Percentiles rank a stretch among this genome's conserved stretches.
Evolutionary conservation across 2,113 vertebrate genomes (phyloP).

Genomic region (Indri indri): DNA sequence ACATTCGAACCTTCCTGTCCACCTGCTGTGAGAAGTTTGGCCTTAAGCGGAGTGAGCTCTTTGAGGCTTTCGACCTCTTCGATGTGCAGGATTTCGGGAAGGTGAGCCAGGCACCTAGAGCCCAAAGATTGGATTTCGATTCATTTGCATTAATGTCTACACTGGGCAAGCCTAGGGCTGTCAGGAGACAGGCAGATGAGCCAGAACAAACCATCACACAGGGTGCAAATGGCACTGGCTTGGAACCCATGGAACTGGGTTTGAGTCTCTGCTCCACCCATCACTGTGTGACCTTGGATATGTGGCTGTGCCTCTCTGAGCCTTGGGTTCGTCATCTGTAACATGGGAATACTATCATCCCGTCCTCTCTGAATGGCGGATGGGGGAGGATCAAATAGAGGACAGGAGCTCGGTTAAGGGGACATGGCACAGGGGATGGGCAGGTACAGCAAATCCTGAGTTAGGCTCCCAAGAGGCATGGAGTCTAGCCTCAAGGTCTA

Average conservation of each 20-base stretch:
- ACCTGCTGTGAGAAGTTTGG: slow-evolving; percentile 90
- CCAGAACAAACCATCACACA: background rate
- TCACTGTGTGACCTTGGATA: background rate
- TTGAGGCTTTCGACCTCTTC: slow-evolving; percentile 96
- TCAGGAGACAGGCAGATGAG: background rate
- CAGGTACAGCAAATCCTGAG: too few relatives aligned
- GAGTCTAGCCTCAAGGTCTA: too few relatives aligned
- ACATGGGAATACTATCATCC: background rate
- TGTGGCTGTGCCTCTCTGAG: background rate
- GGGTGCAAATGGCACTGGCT: background rate
- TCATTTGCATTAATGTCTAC: background rate
- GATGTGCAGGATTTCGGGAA: slow-evolving; percentile 96
- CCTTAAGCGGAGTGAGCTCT: slow-evolving; percentile 92
- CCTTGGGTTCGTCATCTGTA: background rate
- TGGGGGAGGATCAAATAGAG: background rate
- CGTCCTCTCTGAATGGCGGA: background rate
- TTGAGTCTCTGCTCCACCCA: background rate
- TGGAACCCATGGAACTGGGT: too few relatives aligned
- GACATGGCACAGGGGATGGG: fast-evolving
- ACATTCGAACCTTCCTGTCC: slow-evolving; percentile 93
- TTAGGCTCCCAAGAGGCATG: background rate
- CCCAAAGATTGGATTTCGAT: background rate
- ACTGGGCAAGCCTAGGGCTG: background rate
- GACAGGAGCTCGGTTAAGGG: background rate
- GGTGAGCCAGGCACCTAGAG: slow-evolving; percentile 77